Evolutionary conservation across 2,797 vertebrate species (phyloP), one percentile per base, ranked within the genome.

Genomic region (Platyrinchus mystaceus): DNA sequence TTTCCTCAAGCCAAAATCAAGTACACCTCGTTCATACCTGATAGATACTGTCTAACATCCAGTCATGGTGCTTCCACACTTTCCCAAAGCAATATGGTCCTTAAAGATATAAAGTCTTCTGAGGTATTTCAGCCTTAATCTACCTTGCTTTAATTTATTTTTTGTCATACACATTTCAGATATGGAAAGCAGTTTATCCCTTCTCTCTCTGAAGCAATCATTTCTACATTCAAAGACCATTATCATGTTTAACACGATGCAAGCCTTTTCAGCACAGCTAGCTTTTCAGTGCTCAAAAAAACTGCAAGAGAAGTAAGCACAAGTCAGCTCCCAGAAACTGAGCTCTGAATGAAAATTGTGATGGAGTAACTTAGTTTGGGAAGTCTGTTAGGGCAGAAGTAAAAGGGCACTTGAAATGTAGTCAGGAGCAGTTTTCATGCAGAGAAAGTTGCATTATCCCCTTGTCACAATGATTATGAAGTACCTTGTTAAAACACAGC

Each of bases 1-100:
- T 93, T 94, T 83, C 69, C 87, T 77, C 44, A 60, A 94, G 64
- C 44, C 44, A 85, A 93, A 92, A 93, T 83, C 82, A 71, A 96
- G 64, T 74, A 27, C 19, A 74, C 60, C 84, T 93, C n/a, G 10
- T 69, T 84, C 41, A 43, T 53, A 37, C 49, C 49, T 89, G 87
- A 89, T 56, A 94, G 82, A 75, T 89, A 83, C 34, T 39, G 66
- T 75, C 79, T 92, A 50, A 84, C 66, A 86, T 46, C 62, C 67
- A 86, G 55, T 39, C 64, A n/a, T 53, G 53, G 71, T 77, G 44
- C 43, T 83, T 68, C 82, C 75, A 85, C 30, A 56, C 22, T 39
- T 58, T 92, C 60, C 63, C 71, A 92, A n/a, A 93, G 91, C 36
- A 92, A 83, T 78, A 93, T 4, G 9, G 49, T 78, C 58, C 24